Evolutionary conservation across 35 echinoderm and acorn worm genomes (phyloP), one percentile per base, ranked within the genome.

Genomic region (Ophiothrix spiculata): DNA sequence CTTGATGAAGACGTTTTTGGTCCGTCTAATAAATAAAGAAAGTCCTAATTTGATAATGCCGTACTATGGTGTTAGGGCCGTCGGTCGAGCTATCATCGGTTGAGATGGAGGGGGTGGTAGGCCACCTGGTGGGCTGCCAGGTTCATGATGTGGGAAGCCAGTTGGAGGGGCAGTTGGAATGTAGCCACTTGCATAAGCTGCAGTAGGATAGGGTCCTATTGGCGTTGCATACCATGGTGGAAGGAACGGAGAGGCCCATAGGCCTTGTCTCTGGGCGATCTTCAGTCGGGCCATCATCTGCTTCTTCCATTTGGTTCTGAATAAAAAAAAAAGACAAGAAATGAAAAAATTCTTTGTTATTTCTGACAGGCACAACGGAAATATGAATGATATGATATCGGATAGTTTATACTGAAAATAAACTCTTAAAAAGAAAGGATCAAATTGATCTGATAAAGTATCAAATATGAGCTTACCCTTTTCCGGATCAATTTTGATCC

Each of bases 241-340:
- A 40, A 99, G 85, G 75, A 94, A 94, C 11, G 93, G 91, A 10
- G 92, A 87, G 8, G 91, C 90, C 96, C 96, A 99, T 11, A 99
- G 86, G 12, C 96, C 96, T 41, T 99, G 96, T 4, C 96, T 89
- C 37, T 99, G 93, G 39, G 96, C 96, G 33, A 99, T 89, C 84
- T 99, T 99, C 74, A 99, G 77, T 32, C 96, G 91, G 10, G 96
- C 96, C 88, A 90, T 99, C 92, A 99, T 94, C 84, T 99, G 92
- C 37, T 94, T 99, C 84, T 94, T 99, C 92, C 96, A 94, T 84
- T 99, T 99, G 0, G 96, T 99, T 87, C 96, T 99, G n/a, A n/a
- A n/a, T n/a, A n/a, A n/a, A n/a, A n/a, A n/a, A 69, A 69, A 15
- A 28, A 69, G 29, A 69, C 10, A 69, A 69, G 42, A 49, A 19